Conservation (phyloP, 2,797 vertebrate species). For the Malurus leucopterus region DNA sequence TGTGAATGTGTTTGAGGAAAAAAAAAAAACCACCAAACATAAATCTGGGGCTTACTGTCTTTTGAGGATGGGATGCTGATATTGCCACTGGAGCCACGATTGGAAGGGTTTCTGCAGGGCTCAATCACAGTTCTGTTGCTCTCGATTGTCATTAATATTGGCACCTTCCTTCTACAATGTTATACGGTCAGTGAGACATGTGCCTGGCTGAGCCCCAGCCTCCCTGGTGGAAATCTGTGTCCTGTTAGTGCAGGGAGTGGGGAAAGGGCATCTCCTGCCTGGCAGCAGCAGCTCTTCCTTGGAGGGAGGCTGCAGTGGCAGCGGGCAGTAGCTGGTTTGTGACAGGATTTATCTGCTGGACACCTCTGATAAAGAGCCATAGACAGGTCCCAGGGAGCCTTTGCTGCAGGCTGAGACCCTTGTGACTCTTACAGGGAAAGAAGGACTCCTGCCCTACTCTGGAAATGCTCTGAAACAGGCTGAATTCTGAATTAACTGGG, state of each 20-base stretch:
- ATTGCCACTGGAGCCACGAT: background rate
- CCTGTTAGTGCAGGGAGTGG: background rate
- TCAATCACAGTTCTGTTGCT: background rate
- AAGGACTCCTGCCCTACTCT: background rate
- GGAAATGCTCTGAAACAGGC: background rate
- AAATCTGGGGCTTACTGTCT: background rate
- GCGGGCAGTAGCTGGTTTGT: background rate
- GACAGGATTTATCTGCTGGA: background rate
- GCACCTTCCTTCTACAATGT: background rate
- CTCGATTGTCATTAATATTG: background rate
- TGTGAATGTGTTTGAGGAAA: background rate
- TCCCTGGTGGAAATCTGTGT: background rate
- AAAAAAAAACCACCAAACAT: background rate
- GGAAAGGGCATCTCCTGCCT: background rate
- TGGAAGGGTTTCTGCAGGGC: background rate
- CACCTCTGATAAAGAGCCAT: slow-evolving; percentile 1
- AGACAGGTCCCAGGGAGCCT: background rate
- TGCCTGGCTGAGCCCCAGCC: background rate
- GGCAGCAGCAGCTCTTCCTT: background rate
- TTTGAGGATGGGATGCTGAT: background rate
- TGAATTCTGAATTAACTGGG: background rate
- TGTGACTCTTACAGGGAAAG: background rate
- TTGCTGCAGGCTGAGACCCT: background rate
- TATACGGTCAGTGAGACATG: background rate
- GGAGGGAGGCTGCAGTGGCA: background rate